These are phyloP conservation scores for Athetis lepigone DNA, from an alignment of 2,888 invertebrate genomes.

Conservation along the genomic window DNA sequence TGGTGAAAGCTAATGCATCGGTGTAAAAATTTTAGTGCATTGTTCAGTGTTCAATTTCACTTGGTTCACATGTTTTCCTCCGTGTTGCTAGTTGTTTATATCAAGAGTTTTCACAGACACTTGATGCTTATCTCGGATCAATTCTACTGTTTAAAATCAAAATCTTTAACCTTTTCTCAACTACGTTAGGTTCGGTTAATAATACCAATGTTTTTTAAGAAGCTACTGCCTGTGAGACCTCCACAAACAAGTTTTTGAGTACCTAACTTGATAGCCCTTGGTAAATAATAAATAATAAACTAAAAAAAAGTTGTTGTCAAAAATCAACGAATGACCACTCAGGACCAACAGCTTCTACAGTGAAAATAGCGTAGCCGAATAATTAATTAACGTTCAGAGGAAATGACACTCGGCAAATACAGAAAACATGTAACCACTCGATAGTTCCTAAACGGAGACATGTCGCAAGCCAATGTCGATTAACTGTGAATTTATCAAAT, in stretches of 20 bases:
- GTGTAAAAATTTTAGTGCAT: constrained; percentile 83
- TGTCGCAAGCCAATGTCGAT: constrained; percentile 33
- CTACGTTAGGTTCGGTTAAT: too few relatives aligned
- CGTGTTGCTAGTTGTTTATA: constrained; percentile 59
- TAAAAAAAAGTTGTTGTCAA: too few relatives aligned
- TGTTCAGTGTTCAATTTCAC: constrained; percentile 85
- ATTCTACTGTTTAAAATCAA: too few relatives aligned
- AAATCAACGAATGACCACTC: too few relatives aligned
- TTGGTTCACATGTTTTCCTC: constrained; percentile 85
- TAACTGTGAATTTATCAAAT: constrained; percentile 56
- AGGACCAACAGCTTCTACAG: too few relatives aligned
- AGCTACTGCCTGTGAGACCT: too few relatives aligned
- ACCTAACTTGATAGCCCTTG: too few relatives aligned
- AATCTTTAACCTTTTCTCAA: too few relatives aligned
- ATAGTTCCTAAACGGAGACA: constrained; percentile 15
- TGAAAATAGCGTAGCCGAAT: too few relatives aligned
- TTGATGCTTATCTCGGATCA: neutral
- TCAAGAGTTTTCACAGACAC: constrained; percentile 2
- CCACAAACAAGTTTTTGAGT: too few relatives aligned
- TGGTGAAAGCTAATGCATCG: constrained; percentile 78
- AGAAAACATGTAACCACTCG: neutral
- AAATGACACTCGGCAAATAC: neutral
- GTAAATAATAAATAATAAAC: too few relatives aligned
- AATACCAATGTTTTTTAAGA: too few relatives aligned
- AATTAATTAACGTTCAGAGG: neutral